These are phyloP conservation scores for Aporophyla nigra DNA, from an alignment of 2,888 invertebrate genomes.

Conservation along the genomic window DNA sequence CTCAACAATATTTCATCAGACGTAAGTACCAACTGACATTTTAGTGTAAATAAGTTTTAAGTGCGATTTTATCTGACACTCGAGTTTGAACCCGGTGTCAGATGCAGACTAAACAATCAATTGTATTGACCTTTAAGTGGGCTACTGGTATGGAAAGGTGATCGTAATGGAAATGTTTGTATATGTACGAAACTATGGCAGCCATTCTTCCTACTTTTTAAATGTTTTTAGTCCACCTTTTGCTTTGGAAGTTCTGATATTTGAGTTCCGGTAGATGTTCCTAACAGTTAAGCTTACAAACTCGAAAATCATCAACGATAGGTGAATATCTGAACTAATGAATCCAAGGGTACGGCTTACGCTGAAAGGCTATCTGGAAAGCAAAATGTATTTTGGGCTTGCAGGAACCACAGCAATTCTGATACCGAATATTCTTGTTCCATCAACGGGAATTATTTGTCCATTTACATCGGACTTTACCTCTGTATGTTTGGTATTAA, in stretches of 20 bases:
- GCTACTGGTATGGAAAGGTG: background rate
- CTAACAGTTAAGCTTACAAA: background rate
- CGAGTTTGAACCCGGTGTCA: conserved; percentile 12
- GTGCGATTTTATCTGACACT: conserved; percentile 41
- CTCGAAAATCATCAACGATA: background rate
- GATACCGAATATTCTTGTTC: background rate
- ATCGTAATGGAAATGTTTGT: background rate
- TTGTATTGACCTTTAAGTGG: conserved; percentile 3
- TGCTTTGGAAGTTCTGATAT: background rate
- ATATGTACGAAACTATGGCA: background rate
- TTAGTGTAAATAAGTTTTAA: conserved; percentile 36
- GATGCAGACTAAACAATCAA: conserved; percentile 53
- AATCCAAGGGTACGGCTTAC: background rate
- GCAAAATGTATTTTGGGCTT: background rate
- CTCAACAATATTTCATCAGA: conserved; percentile 75
- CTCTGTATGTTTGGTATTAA: background rate
- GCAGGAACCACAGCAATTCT: no score
- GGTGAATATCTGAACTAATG: background rate
- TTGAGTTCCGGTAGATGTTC: background rate
- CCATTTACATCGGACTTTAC: background rate
- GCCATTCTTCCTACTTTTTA: background rate
- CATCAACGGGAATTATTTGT: background rate
- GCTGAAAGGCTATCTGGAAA: background rate
- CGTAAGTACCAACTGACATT: conserved; percentile 78
- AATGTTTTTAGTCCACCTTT: background rate